These are phyloP conservation scores for Gymnogyps californianus DNA, from an alignment of 2,113 vertebrate species.

Conservation along the genomic window DNA sequence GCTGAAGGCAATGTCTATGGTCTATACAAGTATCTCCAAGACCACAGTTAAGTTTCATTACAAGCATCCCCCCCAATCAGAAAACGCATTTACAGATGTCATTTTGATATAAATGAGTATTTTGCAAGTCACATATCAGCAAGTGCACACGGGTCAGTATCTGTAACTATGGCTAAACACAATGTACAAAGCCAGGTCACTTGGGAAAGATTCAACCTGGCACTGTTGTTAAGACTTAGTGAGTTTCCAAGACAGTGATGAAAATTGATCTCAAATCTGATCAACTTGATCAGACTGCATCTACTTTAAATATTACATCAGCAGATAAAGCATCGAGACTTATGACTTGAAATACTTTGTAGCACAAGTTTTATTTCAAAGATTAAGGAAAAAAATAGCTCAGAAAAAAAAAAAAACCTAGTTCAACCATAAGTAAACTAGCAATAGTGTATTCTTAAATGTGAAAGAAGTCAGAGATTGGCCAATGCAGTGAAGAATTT, in stretches of 20 bases:
- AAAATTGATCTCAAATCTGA: background rate
- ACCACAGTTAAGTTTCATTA: background rate
- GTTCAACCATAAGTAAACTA: background rate
- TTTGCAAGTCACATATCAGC: background rate
- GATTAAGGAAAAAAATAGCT: background rate
- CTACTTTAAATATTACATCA: background rate
- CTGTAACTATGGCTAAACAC: background rate
- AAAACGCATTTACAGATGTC: background rate
- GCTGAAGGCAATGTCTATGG: background rate
- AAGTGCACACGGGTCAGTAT: background rate
- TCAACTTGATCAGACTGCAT: background rate
- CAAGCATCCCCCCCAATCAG: background rate
- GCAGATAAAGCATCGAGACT: background rate
- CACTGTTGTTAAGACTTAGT: background rate
- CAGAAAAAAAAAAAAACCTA: background rate
- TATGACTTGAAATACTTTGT: background rate
- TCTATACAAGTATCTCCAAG: background rate
- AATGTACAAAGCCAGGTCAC: background rate
- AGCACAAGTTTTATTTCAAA: background rate
- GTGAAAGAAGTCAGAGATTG: background rate
- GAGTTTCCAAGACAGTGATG: background rate
- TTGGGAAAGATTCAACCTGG: background rate
- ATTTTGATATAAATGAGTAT: background rate
- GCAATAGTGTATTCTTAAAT: background rate
- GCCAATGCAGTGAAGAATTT: background rate